Percentiles rank a stretch among this genome's conserved stretches.
Conservation (phyloP, 2,113 vertebrate genomes). For the Datnioides undecimradiatus region DNA sequence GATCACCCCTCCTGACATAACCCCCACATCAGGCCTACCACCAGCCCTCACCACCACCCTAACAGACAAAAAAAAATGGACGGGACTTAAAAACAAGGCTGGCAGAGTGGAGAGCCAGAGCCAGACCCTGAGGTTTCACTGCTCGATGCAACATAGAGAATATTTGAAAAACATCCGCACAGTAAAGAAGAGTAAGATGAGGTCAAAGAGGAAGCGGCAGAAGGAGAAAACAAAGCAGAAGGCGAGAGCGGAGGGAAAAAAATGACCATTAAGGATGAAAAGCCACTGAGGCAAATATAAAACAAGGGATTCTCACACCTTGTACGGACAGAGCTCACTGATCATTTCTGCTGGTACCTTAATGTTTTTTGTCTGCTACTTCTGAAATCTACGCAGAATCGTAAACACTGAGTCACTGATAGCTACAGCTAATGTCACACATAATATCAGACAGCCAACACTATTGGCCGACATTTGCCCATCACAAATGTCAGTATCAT, state of each 20-base stretch:
- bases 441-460: too few relatives aligned
- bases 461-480: too few relatives aligned
- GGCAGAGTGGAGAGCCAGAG: slow-evolving; percentile 45
- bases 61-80: slow-evolving; percentile 61
- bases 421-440: too few relatives aligned
- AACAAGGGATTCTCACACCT: slow-evolving; percentile 42
- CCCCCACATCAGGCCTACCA: slow-evolving; percentile 79
- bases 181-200: slow-evolving; percentile 27
- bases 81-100: slow-evolving; percentile 70
- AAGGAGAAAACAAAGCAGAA: slow-evolving; percentile 21
- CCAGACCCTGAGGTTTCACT: slow-evolving; percentile 64
- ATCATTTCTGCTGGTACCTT: too few relatives aligned
- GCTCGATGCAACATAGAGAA: slow-evolving; percentile 67
- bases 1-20: slow-evolving; percentile 86
- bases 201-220: slow-evolving; percentile 23
- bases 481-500: too few relatives aligned
- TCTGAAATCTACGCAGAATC: too few relatives aligned
- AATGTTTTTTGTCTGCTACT: too few relatives aligned
- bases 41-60: slow-evolving; percentile 52
- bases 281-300: slow-evolving; percentile 22
- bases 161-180: slow-evolving; percentile 62
- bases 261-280: slow-evolving; percentile 34
- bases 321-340: too few relatives aligned
- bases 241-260: slow-evolving; percentile 33
- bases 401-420: too few relatives aligned